Conservation (phyloP, 2,888 invertebrate species). For the Sarcophaga subvicina region DNA sequence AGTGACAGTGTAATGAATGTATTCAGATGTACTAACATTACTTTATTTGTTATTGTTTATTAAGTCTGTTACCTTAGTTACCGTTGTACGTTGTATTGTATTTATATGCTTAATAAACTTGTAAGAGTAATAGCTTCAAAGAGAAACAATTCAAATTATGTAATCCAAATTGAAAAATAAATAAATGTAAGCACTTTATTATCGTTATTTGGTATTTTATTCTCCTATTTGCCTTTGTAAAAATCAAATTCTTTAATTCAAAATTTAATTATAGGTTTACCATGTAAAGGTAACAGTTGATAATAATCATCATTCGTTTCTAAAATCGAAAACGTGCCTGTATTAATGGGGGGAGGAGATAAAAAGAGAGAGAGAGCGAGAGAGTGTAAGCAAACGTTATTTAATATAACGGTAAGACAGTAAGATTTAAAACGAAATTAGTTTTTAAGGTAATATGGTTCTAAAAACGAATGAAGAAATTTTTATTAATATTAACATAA, state of each 20-base stretch:
- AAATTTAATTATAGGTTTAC: constrained; percentile 39
- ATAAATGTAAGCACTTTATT: not conserved
- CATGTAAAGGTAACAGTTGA: constrained; percentile 60
- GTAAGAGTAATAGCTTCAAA: not conserved
- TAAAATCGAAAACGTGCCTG: not conserved
- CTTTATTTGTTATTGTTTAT: constrained; percentile 19
- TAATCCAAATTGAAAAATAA: not conserved
- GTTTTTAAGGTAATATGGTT: not conserved
- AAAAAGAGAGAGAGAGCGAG: not conserved
- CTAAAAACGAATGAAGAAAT: too few species aligned
- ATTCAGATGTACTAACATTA: not conserved
- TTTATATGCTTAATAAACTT: constrained; percentile 3
- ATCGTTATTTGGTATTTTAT: not conserved
- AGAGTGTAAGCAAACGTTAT: not conserved
- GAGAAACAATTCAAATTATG: not conserved
- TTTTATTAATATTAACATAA: too few species aligned
- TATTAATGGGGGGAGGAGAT: too few species aligned
- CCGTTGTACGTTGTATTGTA: not conserved
- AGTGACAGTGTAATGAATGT: not conserved
- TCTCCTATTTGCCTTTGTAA: not conserved
- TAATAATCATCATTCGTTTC: constrained; percentile 30
- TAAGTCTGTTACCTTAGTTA: not conserved
- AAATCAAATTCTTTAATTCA: not conserved
- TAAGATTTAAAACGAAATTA: not conserved
- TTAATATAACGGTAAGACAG: not conserved